Evolutionary conservation across 2,113 vertebrate genomes (phyloP).

Genomic region (Microtus oregoni): DNA sequence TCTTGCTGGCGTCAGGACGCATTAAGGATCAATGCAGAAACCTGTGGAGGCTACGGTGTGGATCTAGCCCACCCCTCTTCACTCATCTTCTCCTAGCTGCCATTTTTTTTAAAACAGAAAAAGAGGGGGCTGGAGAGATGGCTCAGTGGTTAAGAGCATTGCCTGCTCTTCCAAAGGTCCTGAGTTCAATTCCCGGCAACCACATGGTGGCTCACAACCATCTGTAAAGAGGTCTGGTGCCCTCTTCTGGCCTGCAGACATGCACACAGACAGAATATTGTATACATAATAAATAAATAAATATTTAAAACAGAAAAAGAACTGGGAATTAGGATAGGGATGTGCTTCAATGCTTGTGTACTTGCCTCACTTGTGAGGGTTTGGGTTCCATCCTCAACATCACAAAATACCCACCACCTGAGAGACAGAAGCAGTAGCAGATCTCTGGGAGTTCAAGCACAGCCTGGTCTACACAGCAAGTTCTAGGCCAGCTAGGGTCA

Average conservation of each 20-base stretch:
- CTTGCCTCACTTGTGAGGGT: neutral
- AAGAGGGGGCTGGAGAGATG: too few species aligned
- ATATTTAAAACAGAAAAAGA: neutral
- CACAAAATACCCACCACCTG: neutral
- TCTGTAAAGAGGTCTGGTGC: too few species aligned
- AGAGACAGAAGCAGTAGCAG: neutral
- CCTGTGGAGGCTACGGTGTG: fast-evolving
- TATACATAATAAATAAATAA: too few species aligned
- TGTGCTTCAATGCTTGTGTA: neutral
- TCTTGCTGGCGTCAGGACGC: conserved; percentile 87
- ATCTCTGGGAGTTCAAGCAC: neutral
- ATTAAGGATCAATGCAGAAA: conserved; percentile 74
- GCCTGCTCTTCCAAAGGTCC: too few species aligned
- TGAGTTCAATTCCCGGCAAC: too few species aligned
- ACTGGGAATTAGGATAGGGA: neutral
- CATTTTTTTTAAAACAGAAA: too few species aligned
- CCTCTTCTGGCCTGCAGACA: too few species aligned
- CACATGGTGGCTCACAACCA: too few species aligned
- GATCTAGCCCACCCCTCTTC: fast-evolving
- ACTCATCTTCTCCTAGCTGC: neutral
- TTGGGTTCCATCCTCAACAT: neutral
- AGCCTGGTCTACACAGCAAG: neutral
- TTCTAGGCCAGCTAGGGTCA: neutral
- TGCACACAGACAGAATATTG: too few species aligned
- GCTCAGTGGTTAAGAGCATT: too few species aligned